Evolutionary conservation across 2,888 invertebrate genomes (phyloP).

Genomic region (Troides aeacus): DNA sequence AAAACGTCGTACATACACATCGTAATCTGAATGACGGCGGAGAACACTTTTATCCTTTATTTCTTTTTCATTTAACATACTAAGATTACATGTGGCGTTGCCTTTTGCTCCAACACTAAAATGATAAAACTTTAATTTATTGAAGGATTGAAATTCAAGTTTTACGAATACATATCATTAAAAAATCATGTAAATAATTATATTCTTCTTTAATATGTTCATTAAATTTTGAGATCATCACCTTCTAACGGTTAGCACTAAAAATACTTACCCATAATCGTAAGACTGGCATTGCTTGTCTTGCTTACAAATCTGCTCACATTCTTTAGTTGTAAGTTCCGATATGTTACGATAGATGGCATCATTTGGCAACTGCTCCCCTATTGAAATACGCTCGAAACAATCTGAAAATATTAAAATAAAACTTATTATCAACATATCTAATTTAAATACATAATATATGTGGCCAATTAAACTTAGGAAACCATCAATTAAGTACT

Average conservation of each 20-base stretch:
- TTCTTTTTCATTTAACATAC: constrained; percentile 59
- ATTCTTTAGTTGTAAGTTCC: constrained; percentile 80
- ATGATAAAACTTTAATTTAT: not conserved
- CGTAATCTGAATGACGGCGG: constrained; percentile 64
- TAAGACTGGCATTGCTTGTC: constrained; percentile 82
- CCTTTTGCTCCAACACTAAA: constrained; percentile 74
- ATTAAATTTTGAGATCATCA: not conserved
- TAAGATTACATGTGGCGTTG: constrained; percentile 69
- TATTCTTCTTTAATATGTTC: not conserved
- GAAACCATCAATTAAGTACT: too few species aligned
- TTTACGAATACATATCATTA: not conserved
- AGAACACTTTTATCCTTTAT: constrained; percentile 57
- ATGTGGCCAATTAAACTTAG: too few species aligned
- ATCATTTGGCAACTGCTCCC: constrained; percentile 79
- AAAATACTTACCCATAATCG: constrained; percentile 80
- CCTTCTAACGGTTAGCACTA: not conserved
- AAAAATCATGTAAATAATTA: not conserved
- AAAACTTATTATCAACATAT: not conserved
- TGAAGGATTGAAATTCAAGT: not conserved
- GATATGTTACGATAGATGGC: constrained; percentile 82
- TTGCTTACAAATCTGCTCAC: constrained; percentile 82
- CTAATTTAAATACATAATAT: not conserved
- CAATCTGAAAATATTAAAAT: constrained; percentile 71
- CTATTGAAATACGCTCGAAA: constrained; percentile 82
- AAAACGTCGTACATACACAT: constrained; percentile 63